Evolutionary conservation across 2,113 vertebrate genomes (phyloP), one percentile per base, ranked within the genome.

Genomic region (Microtus pennsylvanicus): DNA sequence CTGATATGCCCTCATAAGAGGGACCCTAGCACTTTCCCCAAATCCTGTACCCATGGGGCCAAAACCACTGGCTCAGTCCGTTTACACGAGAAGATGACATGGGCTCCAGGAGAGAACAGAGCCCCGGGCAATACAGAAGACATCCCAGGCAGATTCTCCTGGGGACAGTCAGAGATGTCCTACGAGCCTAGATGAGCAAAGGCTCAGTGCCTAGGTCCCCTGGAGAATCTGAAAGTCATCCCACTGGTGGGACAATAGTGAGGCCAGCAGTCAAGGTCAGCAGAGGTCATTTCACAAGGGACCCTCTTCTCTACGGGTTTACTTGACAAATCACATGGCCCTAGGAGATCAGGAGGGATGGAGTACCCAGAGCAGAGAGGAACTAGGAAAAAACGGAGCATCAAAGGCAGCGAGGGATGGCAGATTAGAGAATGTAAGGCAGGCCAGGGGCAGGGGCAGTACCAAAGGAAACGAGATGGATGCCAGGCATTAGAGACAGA

Each of bases 61-160:
- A 24, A 30, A 85, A 13, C 17, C 58, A 28, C 4, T 2, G 45
- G 1, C 58, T 30, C 5, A 13, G 35, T 35, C 17, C 50, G 82
- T 17, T 14, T 10, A 16, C 45, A 35, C 1, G 0, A 4, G 22
- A 85, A 3, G 28, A 77, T 1, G 13, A 3, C 6, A 0, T 3
- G 19, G 74, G 24, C 42, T 76, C 19, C 1, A 30, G 69, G 47
- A 50, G 11, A 55, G 33, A 67, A 63, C 2, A 4, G 47, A 58
- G 58, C 26, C 35, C 14, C 11, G 17, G 26, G 1, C 5, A 33
- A 45, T 13, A 13, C 0, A 0, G 47, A 69, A 61, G 58, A 76
- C 35, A 13, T 35, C 17, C 5, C 1, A 85, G 63, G 13, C 0
- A 1, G 2, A 17, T 22, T 17, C 30, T 35, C 22, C 38, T 10